Base-by-base conservation (phyloP, 2,888 invertebrate genomes). In the Euspilapteryx auroguttella region DNA sequence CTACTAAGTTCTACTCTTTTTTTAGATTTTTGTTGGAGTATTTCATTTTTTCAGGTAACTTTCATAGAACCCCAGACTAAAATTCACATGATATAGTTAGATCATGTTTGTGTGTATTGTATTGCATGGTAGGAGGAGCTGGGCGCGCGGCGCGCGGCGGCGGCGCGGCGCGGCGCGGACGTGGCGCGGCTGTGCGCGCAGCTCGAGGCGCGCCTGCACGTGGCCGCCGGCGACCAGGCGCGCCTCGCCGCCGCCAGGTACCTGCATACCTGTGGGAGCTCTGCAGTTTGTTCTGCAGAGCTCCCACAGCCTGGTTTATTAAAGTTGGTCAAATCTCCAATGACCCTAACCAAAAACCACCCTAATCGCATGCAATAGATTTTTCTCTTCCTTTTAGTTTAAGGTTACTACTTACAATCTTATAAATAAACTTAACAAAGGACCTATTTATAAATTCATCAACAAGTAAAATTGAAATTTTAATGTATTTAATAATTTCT, bases 171-270 rank as follows among this genome's bases (percentile, higher is more conserved):
- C 3, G 27, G 11, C 11, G 30, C 9, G n/a, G 21, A 21, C 15
- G 10, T 30, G 27, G n/a, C 13, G 14, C 32, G 30, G 9, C 22
- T 26, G 14, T 24, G 27, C 12, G 32, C 23, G 11, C 21, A 22
- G 13, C 23, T 25, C 4, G 24, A 10, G 21, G 23, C 25, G 14
- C 14, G 31, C 2, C 26, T 23, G 14, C 7, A 7, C n/a, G 14
- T 30, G 6, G 8, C 31, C 5, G 25, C 14, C 15, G 20, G 29
- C 8, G 34, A 34, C 26, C 9, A 10, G 11, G n/a, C 13, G 2
- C 21, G 34, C 3, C 30, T 34, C n/a, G 4, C 28, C 14, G 23
- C 12, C 8, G 33, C 33, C 21, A 31, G 21, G 33, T 33, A 20
- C 9, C 10, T 21, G 8, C 4, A 10, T 21, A n/a, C n/a, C n/a